Conservation (phyloP, 2,113 vertebrate species). For the Leptocoma aspasia region DNA sequence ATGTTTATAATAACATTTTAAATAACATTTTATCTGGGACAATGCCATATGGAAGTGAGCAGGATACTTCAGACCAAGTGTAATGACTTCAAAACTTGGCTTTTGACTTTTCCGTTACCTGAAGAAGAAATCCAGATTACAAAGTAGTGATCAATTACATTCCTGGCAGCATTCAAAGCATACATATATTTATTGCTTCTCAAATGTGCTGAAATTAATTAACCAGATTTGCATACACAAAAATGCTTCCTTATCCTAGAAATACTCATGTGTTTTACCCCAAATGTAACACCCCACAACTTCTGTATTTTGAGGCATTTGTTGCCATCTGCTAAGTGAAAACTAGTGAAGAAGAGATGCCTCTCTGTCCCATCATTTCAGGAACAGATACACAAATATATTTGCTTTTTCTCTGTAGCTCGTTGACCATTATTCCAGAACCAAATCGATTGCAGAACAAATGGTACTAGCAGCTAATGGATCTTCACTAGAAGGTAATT, state of each 20-base stretch:
- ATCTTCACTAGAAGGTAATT: constrained; percentile 79
- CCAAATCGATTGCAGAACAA: constrained; percentile 91
- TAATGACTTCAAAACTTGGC: background rate
- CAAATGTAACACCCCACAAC: background rate
- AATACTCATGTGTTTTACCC: background rate
- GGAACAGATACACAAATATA: background rate
- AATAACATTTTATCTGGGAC: background rate
- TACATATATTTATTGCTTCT: constrained; percentile 55
- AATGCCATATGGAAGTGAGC: background rate
- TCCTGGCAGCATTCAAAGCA: constrained; percentile 42
- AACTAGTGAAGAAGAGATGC: background rate
- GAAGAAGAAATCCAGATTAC: constrained; percentile 37
- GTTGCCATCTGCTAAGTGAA: background rate
- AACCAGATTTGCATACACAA: constrained; percentile 5
- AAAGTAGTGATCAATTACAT: constrained; percentile 22
- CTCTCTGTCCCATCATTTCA: background rate
- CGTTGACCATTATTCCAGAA: constrained; percentile 91
- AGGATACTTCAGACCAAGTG: background rate
- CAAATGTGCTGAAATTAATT: constrained; percentile 33
- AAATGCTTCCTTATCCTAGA: background rate
- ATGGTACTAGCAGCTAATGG: constrained; percentile 85
- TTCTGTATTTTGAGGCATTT: background rate
- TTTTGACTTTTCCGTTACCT: constrained; percentile 14
- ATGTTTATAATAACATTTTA: background rate
- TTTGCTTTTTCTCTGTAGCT: constrained; percentile 74